Base-by-base conservation (phyloP, 2,888 invertebrate species). In the Graphium colonna region DNA sequence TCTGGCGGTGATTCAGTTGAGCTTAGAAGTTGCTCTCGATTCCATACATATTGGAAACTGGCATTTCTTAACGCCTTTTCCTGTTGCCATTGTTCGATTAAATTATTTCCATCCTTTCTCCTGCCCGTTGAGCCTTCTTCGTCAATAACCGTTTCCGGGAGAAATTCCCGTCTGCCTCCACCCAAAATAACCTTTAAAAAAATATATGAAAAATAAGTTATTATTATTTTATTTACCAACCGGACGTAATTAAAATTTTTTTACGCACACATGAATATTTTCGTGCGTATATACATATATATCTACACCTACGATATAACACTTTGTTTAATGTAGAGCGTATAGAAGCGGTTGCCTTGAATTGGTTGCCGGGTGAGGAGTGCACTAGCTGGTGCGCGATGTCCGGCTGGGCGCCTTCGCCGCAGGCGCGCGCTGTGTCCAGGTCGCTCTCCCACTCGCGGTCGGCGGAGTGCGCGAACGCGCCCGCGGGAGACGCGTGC, bases 371-470 rank as follows among this genome's bases (percentile, higher is more conserved):
- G 1, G 94, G 93, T 4, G 89, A 75, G 0, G 90, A 81, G 51
- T 89, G 81, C 12, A 95, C 77, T 41, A 95, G 84, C 71, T 95
- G 95, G 15, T 85, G 75, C 0, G 94, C 95, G 60, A 95, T 95
- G 73, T 95, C 95, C 4, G 67, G 92, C 94, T 51, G 76, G 59
- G 42, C 52, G 15, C 67, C 63, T 70, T 90, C 82, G 58, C 38
- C 57, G 16, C 72, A 69, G 26, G 55, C 64, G 0, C 7, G 60
- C 1, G 38, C 55, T 3, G 93, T 82, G 48, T 92, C 91, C 0
- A 84, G 86, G 73, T 95, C 94, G 64, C 86, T 91, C 80, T 95
- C 95, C 95, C 95, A 95, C 69, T 93, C 89, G 36, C 95, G 90
- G 60, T 92, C 79, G 0, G 94, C 92, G 0, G 90, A 80, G 69